Conservation (phyloP, 2,797 vertebrate genomes). For the Silurus lanzhouensis region DNA sequence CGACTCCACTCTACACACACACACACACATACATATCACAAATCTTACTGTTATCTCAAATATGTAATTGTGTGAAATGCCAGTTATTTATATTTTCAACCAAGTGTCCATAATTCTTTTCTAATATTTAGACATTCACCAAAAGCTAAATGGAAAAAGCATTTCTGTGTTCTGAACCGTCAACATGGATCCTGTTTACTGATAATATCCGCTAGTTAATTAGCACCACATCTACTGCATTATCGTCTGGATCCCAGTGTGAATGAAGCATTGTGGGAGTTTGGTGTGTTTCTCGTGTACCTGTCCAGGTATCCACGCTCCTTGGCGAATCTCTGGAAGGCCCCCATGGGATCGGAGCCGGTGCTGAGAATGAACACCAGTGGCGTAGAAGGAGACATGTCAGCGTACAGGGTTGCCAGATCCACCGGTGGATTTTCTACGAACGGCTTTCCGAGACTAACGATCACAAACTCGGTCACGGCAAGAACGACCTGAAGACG, state of each 20-base stretch:
- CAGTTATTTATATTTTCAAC: neutral
- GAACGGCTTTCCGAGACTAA: constrained; percentile 78
- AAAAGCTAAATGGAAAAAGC: neutral
- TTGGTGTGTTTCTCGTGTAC: constrained; percentile 54
- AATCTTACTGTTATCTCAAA: neutral
- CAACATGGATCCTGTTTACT: neutral
- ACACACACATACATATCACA: constrained; percentile 20
- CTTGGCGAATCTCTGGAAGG: constrained; percentile 84
- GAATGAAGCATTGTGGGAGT: neutral
- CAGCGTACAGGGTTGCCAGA: constrained; percentile 79
- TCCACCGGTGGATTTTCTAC: constrained; percentile 82
- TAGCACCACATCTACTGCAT: neutral
- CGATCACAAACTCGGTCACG: constrained; percentile 81
- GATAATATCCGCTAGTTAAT: neutral
- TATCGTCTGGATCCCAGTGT: too few relatives aligned
- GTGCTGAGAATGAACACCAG: constrained; percentile 85
- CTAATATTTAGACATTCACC: neutral
- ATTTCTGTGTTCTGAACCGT: neutral
- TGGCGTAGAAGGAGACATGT: constrained; percentile 75
- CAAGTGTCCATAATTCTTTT: neutral
- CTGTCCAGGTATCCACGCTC: constrained; percentile 78
- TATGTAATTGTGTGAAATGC: neutral
- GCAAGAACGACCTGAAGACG: constrained; percentile 75
- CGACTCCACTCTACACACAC: constrained; percentile 74
- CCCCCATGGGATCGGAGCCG: constrained; percentile 84